Conservation (phyloP, 2,888 invertebrate genomes). For the Allacma fusca region DNA sequence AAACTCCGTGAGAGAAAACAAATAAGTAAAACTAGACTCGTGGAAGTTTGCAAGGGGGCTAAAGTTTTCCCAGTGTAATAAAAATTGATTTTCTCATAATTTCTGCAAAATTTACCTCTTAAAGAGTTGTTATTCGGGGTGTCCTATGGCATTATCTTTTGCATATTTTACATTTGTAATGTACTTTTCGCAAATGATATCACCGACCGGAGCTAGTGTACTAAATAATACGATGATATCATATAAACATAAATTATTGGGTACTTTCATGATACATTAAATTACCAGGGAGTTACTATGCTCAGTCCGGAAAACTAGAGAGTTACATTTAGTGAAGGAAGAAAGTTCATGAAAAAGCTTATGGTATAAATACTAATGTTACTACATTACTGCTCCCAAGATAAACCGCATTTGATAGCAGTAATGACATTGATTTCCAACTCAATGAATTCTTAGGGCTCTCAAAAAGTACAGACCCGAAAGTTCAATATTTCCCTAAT, state of each 20-base stretch:
- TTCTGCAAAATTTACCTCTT: constrained; percentile 35
- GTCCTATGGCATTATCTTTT: constrained; percentile 11
- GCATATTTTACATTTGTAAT: constrained; percentile 1
- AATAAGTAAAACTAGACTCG: no score
- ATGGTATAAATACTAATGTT: no score
- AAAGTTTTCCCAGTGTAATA: constrained; percentile 24
- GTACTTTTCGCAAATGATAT: background rate
- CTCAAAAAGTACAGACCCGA: no score
- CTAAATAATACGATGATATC: background rate
- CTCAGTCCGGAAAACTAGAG: no score
- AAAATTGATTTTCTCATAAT: constrained; percentile 39
- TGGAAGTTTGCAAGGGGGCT: background rate
- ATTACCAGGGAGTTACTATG: background rate
- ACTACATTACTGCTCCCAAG: no score
- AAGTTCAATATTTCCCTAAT: no score
- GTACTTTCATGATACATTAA: constrained; percentile 14
- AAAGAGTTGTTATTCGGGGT: background rate
- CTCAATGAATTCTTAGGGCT: no score
- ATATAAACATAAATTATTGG: constrained; percentile 11
- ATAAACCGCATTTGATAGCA: no score
- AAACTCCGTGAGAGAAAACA: no score
- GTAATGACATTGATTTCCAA: no score
- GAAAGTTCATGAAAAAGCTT: no score
- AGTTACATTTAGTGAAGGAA: no score
- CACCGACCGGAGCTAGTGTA: background rate